These are phyloP conservation scores for Atta colombica DNA, from an alignment of 1,140 invertebrate species.

Conservation along the genomic window DNA sequence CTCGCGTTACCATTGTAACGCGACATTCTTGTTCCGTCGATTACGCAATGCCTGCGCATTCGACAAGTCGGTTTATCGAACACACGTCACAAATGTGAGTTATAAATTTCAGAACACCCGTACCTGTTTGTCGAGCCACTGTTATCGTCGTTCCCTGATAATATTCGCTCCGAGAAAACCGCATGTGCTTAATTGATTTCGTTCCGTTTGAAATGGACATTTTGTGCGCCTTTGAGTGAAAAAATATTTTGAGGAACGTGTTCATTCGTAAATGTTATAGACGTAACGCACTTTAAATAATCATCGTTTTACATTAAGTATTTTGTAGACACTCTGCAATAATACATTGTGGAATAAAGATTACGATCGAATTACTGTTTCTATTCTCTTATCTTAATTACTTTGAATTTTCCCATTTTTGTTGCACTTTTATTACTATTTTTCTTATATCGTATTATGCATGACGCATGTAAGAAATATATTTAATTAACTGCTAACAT, in stretches of 20 bases:
- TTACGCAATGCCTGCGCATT: constrained; percentile 34
- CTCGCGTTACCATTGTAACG: constrained; percentile 51
- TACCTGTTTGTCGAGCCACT: constrained; percentile 25
- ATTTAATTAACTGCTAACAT: constrained; percentile 6
- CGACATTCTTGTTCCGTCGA: constrained; percentile 44
- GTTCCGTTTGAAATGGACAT: background rate
- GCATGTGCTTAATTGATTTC: constrained; percentile 20
- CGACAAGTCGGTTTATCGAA: constrained; percentile 49
- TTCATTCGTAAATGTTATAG: background rate
- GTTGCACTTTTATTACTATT: background rate
- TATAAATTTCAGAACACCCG: constrained; percentile 46
- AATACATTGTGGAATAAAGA: background rate
- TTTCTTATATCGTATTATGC: background rate
- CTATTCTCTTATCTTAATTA: background rate
- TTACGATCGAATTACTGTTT: background rate
- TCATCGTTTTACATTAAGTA: background rate
- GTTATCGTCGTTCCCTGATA: constrained; percentile 53
- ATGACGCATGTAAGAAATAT: background rate
- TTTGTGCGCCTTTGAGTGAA: background rate
- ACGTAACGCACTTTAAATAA: background rate
- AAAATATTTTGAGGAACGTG: background rate
- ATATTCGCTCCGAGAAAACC: constrained; percentile 25
- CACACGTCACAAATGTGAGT: constrained; percentile 14
- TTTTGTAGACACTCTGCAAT: background rate
- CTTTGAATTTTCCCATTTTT: background rate